Percentiles rank a stretch among this genome's conserved stretches.
phyloP scores from a whole-genome alignment of 2,797 vertebrate species.

The Macrochelys suwanniensis region DNA sequence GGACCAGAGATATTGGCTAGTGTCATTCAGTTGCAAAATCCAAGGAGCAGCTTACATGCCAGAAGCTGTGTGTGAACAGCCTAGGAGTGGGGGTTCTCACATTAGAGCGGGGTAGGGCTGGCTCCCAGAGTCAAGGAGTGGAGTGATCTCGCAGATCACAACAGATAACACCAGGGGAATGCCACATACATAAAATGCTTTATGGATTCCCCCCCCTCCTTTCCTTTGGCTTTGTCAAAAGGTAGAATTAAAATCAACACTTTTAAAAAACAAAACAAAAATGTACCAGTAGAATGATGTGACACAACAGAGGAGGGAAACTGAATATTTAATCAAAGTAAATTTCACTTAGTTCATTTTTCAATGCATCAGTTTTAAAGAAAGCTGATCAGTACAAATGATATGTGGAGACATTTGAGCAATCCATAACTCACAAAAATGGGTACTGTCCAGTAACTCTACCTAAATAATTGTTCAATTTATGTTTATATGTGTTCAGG shows the following conservation, averaged over 20 bases:
- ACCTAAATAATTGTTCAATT: neutral
- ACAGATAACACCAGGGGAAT: too few species aligned
- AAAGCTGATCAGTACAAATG: neutral
- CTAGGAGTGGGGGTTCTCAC: too few species aligned
- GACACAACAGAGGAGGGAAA: neutral
- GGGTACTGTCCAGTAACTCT: neutral
- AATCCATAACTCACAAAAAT: neutral
- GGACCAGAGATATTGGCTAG: too few species aligned
- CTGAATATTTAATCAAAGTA: neutral
- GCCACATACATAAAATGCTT: too few species aligned
- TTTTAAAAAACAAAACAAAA: neutral
- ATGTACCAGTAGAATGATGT: too few species aligned
- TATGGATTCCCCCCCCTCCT: neutral
- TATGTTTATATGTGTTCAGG: neutral
- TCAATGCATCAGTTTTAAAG: too few species aligned
- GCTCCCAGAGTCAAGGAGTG: too few species aligned
- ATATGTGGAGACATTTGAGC: neutral
- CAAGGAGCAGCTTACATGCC: too few species aligned
- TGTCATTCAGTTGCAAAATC: too few species aligned
- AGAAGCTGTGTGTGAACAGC: too few species aligned
- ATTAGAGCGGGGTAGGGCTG: too few species aligned
- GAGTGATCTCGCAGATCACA: too few species aligned
- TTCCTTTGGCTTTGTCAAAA: neutral
- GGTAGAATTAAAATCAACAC: neutral
- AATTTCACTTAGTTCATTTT: neutral